Evolutionary conservation across 92 coral and sea anemone genomes (phyloP).

Genomic region (Porites divaricata): DNA sequence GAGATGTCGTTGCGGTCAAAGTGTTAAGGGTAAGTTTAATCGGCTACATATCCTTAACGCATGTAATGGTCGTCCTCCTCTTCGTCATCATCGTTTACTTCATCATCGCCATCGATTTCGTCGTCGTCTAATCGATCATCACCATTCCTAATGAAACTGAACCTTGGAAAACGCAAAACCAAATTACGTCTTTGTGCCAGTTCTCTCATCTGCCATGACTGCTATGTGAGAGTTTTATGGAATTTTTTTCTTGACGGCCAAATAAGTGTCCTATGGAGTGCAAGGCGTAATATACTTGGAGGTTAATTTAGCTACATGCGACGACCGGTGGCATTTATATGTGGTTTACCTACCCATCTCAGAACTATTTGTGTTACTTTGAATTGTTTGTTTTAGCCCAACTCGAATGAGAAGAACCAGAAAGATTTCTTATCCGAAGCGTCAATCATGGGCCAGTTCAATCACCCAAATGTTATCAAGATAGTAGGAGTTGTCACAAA

Average conservation of each 20-base stretch:
- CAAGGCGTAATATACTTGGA: too few species aligned
- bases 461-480: slow-evolving; percentile 68
- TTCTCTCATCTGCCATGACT: too few species aligned
- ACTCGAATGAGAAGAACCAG: slow-evolving; percentile 62
- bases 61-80: not conserved
- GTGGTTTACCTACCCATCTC: too few species aligned
- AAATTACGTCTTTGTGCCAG: too few species aligned
- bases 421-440: slow-evolving; percentile 80
- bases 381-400: slow-evolving; percentile 40
- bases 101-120: not conserved
- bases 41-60: not conserved
- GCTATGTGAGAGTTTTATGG: too few species aligned
- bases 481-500: slow-evolving; percentile 72
- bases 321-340: too few species aligned
- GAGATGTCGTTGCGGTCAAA: slow-evolving; percentile 80
- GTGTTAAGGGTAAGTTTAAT: slow-evolving; percentile 77
- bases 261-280: too few species aligned
- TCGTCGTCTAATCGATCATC: not conserved
- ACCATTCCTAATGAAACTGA: too few species aligned
- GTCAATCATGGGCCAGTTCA: slow-evolving; percentile 75
- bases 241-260: too few species aligned
- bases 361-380: too few species aligned
- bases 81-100: not conserved
- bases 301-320: too few species aligned
- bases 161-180: too few species aligned